These are phyloP conservation scores for Alligator sinensis DNA, from an alignment of 2,113 vertebrate genomes.

Conservation along the genomic window DNA sequence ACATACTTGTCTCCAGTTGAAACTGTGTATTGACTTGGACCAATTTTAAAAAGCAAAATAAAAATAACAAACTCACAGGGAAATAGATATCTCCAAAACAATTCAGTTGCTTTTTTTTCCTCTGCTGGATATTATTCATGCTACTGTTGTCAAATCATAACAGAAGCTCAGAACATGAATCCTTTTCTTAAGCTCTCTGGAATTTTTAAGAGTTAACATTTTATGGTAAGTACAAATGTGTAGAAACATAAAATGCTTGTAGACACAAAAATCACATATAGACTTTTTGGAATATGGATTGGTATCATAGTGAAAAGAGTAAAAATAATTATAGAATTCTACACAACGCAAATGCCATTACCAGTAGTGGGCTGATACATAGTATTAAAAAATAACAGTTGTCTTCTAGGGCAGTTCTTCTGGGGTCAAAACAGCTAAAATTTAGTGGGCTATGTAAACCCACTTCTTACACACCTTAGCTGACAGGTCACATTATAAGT, in stretches of 20 bases:
- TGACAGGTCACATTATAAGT: neutral
- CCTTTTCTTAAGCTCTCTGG: slow-evolving; percentile 35
- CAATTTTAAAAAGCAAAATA: neutral
- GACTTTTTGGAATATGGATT: neutral
- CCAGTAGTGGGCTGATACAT: neutral
- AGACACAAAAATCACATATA: neutral
- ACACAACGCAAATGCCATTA: neutral
- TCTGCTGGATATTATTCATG: slow-evolving; percentile 44
- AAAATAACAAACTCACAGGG: neutral
- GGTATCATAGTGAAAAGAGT: neutral
- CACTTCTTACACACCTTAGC: neutral
- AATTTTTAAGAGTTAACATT: slow-evolving; percentile 29
- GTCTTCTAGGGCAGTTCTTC: neutral
- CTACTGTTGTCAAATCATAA: neutral
- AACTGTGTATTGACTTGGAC: neutral
- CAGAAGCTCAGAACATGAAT: neutral
- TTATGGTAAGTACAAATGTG: slow-evolving; percentile 62
- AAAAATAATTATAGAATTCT: neutral
- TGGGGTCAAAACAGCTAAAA: neutral
- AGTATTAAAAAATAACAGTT: neutral
- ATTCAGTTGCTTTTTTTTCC: neutral
- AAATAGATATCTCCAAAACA: neutral
- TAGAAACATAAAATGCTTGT: neutral
- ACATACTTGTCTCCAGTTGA: neutral
- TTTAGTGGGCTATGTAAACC: neutral